phyloP scores from a whole-genome alignment of 2,888 invertebrate genomes.

The Drosophila rubida region DNA sequence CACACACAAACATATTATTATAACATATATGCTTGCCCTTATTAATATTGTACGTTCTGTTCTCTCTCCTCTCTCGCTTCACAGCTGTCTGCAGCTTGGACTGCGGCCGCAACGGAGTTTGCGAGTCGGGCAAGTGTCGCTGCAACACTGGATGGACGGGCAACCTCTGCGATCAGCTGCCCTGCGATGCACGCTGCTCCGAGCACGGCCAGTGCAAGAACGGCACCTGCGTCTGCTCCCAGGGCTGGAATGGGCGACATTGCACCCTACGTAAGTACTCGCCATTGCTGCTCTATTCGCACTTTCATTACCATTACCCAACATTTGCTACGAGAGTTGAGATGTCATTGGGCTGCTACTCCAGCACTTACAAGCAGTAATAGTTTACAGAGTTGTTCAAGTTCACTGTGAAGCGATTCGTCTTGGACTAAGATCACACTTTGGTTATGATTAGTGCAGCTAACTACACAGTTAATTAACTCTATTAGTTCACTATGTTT shows the following conservation, averaged over 20 bases:
- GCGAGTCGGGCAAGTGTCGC: conserved; percentile 95
- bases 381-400: no score
- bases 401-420: no score
- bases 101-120: conserved; percentile 97
- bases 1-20: background rate
- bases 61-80: conserved; percentile 5
- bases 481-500: no score
- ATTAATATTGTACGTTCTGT: conserved; percentile 14
- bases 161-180: conserved; percentile 94
- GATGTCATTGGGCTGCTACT: no score
- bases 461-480: no score
- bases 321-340: no score
- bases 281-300: no score
- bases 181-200: conserved; percentile 96
- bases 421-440: no score
- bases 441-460: no score
- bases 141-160: conserved; percentile 98
- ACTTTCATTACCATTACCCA: no score
- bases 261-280: conserved; percentile 96
- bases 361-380: no score
- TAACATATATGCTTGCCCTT: background rate
- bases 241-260: conserved; percentile 99
- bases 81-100: conserved; percentile 96
- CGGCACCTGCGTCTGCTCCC: conserved; percentile 98
- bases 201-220: conserved; percentile 99